Base-by-base conservation (phyloP, 2,888 invertebrate genomes). In the Drosophila pullipes region DNA sequence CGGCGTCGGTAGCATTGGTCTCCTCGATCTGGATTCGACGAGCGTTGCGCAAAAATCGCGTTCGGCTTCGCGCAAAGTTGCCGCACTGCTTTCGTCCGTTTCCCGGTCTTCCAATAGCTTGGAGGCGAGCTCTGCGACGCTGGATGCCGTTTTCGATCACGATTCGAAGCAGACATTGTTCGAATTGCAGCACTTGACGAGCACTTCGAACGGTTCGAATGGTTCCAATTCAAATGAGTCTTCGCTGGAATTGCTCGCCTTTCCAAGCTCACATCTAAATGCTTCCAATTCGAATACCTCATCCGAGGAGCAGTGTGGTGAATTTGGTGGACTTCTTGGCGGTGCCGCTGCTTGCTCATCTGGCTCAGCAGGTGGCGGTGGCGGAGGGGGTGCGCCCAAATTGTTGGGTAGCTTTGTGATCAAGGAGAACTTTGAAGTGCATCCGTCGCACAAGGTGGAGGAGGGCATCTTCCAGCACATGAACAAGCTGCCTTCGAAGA, bases 391-490 rank as follows among this genome's bases (percentile, higher is more conserved):
- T 41, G 86, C 92, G 25, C 92, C 93, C 47, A 93, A 93, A 65
- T 89, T 93, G 13, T 78, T 93, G 60, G 91, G 90, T 52, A 91
- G 89, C 66, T 93, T 93, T 79, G 86, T 90, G 78, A 92, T 93
- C 77, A 93, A 92, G 75, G 93, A 93, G 69, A 93, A 92, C 72
- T 93, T 93, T 58, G 93, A 93, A 50, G 93, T 92, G 59, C 93
- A 93, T 90, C 91, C 93, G 30, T 91, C 93, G 64, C 93, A 93
- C 77, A 93, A 93, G 69, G 93, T 93, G 63, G 93, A 93, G 81
- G 93, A 93, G 82, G 93, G 93, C 63, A 93, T 93, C 69, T 93
- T 93, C 25, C 93, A 93, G 82, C 93, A 93, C 71, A 93, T 93
- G 93, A 93, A 93, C 71, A 93, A 93, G 74, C 71, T 93, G 65